Evolutionary conservation across 1,140 invertebrate species (phyloP).

Genomic region (Pachypeltis micranthus): DNA sequence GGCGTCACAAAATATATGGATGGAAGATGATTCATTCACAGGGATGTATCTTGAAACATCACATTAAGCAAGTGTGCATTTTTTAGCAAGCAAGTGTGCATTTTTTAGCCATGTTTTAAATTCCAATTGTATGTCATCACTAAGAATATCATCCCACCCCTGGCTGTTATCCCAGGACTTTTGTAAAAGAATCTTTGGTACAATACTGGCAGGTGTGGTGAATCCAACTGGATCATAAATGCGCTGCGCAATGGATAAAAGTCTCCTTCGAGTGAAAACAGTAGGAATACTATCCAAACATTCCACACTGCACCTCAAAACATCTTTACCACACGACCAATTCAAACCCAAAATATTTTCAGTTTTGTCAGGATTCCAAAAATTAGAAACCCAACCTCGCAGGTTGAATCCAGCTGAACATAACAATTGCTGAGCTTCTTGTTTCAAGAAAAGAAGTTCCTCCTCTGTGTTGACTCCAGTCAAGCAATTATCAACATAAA

Average conservation of each 20-base stretch:
- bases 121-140: background rate
- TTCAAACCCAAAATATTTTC: background rate
- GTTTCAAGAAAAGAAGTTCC: no score
- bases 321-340: background rate
- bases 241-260: background rate
- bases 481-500: no score
- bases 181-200: background rate
- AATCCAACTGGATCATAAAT: background rate
- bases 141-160: background rate
- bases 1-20: background rate
- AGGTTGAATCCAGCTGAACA: no score
- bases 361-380: background rate
- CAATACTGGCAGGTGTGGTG: background rate
- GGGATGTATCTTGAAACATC: background rate
- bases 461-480: no score
- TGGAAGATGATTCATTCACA: background rate
- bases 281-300: background rate
- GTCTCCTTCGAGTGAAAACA: background rate
- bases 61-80: background rate
- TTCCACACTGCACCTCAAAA: background rate
- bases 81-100: background rate
- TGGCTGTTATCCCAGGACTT: background rate
- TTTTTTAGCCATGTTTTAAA: background rate
- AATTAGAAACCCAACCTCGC: no score
- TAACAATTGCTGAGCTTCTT: no score